Evolutionary conservation across 2,113 vertebrate species (phyloP).

Genomic region (Hippocampus comes): DNA sequence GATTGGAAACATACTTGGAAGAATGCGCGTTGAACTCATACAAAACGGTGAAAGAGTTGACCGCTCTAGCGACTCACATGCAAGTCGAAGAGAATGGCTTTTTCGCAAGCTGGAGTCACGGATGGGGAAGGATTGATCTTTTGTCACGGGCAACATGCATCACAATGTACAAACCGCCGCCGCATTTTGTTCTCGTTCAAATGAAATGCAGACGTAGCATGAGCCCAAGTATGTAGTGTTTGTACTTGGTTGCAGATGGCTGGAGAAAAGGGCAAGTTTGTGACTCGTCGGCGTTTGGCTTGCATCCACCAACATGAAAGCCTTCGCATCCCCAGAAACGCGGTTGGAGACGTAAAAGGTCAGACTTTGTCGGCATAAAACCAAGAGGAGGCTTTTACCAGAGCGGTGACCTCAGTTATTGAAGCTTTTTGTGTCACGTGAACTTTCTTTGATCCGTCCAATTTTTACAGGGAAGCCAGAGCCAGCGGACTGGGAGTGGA

Average conservation of each 20-base stretch:
- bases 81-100: too few species aligned
- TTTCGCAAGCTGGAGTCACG: too few species aligned
- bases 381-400: background rate
- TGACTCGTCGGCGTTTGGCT: background rate
- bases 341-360: background rate
- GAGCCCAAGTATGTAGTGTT: background rate
- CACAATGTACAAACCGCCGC: background rate
- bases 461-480: background rate
- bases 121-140: too few species aligned
- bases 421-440: background rate
- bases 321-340: background rate
- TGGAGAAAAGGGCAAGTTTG: slow-evolving; percentile 2
- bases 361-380: background rate
- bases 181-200: background rate
- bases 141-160: background rate
- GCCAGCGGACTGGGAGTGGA: too few species aligned
- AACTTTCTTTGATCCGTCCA: background rate
- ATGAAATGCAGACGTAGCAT: background rate
- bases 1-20: too few species aligned
- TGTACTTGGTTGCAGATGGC: background rate
- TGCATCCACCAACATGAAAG: background rate
- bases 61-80: too few species aligned
- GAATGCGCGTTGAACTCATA: too few species aligned
- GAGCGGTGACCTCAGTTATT: background rate
- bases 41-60: too few species aligned